A percentile compares a stretch with the other conserved stretches of the same genome.
phyloP scores from a whole-genome alignment of 2,888 invertebrate species.

The Drosophila anceps region DNA sequence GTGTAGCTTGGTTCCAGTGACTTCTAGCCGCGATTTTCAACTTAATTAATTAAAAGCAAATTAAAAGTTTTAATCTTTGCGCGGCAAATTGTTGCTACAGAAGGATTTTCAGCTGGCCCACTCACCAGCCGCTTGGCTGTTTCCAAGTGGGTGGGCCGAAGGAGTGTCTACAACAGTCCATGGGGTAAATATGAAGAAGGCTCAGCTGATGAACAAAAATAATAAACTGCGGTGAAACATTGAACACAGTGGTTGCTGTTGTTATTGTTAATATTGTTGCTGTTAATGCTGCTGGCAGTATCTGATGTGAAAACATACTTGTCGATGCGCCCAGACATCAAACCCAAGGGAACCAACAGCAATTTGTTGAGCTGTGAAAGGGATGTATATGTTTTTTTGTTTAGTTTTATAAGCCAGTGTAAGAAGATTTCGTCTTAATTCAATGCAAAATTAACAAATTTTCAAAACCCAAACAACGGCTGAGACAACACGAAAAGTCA shows the following conservation, averaged over 20 bases:
- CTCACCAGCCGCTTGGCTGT: slow-evolving; percentile 18
- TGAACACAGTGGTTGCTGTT: slow-evolving; percentile 32
- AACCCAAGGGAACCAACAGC: slow-evolving; percentile 35
- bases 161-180: slow-evolving; percentile 48
- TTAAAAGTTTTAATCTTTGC: slow-evolving; percentile 82
- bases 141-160: neutral
- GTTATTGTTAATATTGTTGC: slow-evolving; percentile 18
- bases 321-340: slow-evolving; percentile 43
- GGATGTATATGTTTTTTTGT: slow-evolving; percentile 41
- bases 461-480: slow-evolving; percentile 66
- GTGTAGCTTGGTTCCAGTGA: slow-evolving; percentile 63
- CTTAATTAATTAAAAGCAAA: slow-evolving; percentile 84
- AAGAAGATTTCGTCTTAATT: slow-evolving; percentile 82
- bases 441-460: slow-evolving; percentile 82
- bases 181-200: slow-evolving; percentile 33
- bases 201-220: slow-evolving; percentile 75
- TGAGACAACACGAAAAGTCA: slow-evolving; percentile 73
- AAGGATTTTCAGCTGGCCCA: slow-evolving; percentile 55
- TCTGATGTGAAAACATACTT: slow-evolving; percentile 68
- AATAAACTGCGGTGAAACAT: slow-evolving; percentile 73
- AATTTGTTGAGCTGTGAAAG: slow-evolving; percentile 51
- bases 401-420: slow-evolving; percentile 78
- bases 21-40: slow-evolving; percentile 80
- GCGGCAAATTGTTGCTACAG: slow-evolving; percentile 75
- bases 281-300: slow-evolving; percentile 40